These are phyloP conservation scores for Diabrotica undecimpunctata DNA, from an alignment of 1,140 invertebrate genomes.

Conservation along the genomic window DNA sequence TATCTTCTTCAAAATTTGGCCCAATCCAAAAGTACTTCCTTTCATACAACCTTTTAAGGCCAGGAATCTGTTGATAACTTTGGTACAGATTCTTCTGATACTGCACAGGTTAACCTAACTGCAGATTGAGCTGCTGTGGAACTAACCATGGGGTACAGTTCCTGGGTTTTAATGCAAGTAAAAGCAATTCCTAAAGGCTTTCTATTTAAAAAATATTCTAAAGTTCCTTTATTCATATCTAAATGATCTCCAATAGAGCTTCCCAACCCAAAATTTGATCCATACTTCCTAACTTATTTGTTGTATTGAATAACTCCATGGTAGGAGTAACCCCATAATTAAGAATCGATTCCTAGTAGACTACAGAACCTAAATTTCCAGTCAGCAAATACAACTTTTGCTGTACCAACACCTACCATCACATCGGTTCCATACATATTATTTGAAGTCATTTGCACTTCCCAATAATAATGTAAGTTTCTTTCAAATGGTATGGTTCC, in stretches of 20 bases:
- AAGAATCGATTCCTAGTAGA: slow-evolving; percentile 64
- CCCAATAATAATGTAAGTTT: slow-evolving; percentile 78
- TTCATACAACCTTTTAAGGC: slow-evolving; percentile 31
- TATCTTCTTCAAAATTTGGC: slow-evolving; percentile 23
- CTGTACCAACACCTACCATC: slow-evolving; percentile 78
- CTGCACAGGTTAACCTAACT: slow-evolving; percentile 63
- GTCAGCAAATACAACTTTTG: slow-evolving; percentile 57
- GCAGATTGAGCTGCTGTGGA: slow-evolving; percentile 74
- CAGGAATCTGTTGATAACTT: slow-evolving; percentile 32
- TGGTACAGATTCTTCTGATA: slow-evolving; percentile 52
- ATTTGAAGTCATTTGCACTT: slow-evolving; percentile 72
- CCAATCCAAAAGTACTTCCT: slow-evolving; percentile 38
- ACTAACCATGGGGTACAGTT: slow-evolving; percentile 71
- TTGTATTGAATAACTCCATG: slow-evolving; percentile 65
- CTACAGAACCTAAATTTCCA: slow-evolving; percentile 62
- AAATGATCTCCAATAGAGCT: slow-evolving; percentile 68
- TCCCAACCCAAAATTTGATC: slow-evolving; percentile 56
- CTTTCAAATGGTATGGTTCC: slow-evolving; percentile 59
- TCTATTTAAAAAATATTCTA: slow-evolving; percentile 74
- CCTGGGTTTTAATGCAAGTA: slow-evolving; percentile 59
- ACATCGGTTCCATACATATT: slow-evolving; percentile 83
- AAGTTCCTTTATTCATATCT: slow-evolving; percentile 73
- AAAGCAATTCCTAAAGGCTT: slow-evolving; percentile 71
- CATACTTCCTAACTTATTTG: slow-evolving; percentile 51
- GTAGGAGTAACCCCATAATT: slow-evolving; percentile 82